Evolutionary conservation across 1,140 invertebrate species (phyloP).

Genomic region (Drosophila kanapiae): DNA sequence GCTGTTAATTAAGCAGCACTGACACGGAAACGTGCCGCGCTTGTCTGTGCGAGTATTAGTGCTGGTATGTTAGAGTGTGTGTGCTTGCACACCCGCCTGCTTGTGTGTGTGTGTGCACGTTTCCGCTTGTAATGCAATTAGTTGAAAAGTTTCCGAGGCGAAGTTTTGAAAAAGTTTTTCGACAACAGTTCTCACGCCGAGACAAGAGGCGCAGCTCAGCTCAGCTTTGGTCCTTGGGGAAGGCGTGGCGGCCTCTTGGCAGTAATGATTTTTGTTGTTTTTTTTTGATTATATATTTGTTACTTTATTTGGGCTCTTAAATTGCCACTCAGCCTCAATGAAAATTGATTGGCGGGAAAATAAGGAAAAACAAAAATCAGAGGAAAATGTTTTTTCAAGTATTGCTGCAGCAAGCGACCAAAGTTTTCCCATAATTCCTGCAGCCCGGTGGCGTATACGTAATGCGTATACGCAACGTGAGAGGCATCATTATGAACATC

Average conservation of each 20-base stretch:
- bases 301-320: constrained; percentile 27
- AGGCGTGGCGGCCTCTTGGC: constrained; percentile 5
- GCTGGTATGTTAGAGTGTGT: neutral
- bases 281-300: constrained; percentile 6
- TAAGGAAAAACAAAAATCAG: neutral
- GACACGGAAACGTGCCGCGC: constrained; percentile 62
- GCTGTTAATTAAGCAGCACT: constrained; percentile 76
- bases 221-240: neutral
- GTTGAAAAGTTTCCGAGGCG: constrained; percentile 72
- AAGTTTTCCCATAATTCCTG: constrained; percentile 22
- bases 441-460: constrained; percentile 37
- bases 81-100: too few relatives aligned
- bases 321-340: constrained; percentile 40
- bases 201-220: constrained; percentile 18
- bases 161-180: constrained; percentile 63
- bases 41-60: constrained; percentile 15
- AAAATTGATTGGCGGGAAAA: constrained; percentile 39
- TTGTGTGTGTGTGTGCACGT: constrained; percentile 61
- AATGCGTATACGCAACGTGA: constrained; percentile 44
- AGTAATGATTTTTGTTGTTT: constrained; percentile 22
- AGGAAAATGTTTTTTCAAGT: neutral
- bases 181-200: constrained; percentile 57
- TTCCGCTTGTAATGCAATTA: constrained; percentile 83
- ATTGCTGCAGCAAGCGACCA: neutral
- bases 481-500: constrained; percentile 11